phyloP scores from a whole-genome alignment of 2,888 invertebrate genomes.

The Chrysomela aeneicollis region DNA sequence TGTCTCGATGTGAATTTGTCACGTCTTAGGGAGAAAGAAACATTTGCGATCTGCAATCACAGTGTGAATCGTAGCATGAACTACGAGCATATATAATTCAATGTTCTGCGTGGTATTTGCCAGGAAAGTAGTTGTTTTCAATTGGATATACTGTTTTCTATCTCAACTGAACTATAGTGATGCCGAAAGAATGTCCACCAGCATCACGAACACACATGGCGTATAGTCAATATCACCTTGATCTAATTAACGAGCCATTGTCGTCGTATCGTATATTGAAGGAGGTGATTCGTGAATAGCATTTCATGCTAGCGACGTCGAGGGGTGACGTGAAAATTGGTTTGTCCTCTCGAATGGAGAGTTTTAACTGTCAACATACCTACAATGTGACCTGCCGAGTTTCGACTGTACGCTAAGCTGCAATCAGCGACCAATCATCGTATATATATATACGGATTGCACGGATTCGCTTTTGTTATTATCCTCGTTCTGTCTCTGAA shows the following conservation, averaged over 20 bases:
- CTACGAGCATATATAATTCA: too few species aligned
- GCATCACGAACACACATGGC: too few species aligned
- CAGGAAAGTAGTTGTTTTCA: too few species aligned
- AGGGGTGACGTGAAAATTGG: constrained; percentile 56
- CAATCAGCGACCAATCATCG: constrained; percentile 42
- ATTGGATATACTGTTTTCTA: too few species aligned
- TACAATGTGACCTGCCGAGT: constrained; percentile 48
- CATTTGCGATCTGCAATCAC: too few species aligned
- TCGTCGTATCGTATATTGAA: constrained; percentile 16
- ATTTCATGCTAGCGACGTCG: constrained; percentile 54
- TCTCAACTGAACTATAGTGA: too few species aligned
- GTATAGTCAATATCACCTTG: not conserved
- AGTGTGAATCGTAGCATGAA: too few species aligned
- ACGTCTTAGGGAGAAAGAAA: too few species aligned
- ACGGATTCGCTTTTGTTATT: constrained; percentile 12
- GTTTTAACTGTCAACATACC: constrained; percentile 56
- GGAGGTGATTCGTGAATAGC: constrained; percentile 38
- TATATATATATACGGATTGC: not conserved
- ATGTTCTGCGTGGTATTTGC: too few species aligned
- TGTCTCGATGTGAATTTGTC: too few species aligned
- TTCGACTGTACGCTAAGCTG: constrained; percentile 41
- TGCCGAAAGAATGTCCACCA: too few species aligned
- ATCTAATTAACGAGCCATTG: constrained; percentile 19
- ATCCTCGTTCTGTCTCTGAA: constrained; percentile 23
- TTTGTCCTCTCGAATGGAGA: constrained; percentile 55